These are phyloP conservation scores for Myripristis murdjan DNA, from an alignment of 2,797 vertebrate genomes.

Conservation along the genomic window DNA sequence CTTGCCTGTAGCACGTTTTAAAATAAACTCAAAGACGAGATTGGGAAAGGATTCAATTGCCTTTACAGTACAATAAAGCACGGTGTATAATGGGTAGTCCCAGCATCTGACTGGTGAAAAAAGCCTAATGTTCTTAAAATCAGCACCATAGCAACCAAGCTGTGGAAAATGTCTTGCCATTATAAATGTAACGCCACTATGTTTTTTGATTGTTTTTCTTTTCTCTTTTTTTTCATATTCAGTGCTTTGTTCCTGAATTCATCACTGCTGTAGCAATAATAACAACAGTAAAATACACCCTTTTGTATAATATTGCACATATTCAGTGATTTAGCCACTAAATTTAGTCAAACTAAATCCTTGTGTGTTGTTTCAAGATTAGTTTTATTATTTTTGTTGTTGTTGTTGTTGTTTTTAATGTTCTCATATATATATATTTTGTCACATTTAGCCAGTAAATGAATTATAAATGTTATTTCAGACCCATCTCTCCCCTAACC, in stretches of 20 bases:
- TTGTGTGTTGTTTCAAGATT: too few relatives aligned
- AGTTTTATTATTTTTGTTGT: too few relatives aligned
- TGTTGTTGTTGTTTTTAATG: too few relatives aligned
- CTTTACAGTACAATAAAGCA: constrained; percentile 56
- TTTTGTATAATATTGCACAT: background rate
- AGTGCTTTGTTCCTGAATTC: background rate
- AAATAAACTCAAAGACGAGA: constrained; percentile 46
- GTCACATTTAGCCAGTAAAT: background rate
- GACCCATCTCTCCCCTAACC: background rate
- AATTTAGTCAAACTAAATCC: too few relatives aligned
- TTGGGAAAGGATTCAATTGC: constrained; percentile 61
- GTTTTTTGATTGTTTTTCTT: constrained; percentile 9
- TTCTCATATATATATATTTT: too few relatives aligned
- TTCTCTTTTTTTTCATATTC: background rate
- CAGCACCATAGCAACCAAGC: constrained; percentile 76
- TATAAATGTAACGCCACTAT: constrained; percentile 55
- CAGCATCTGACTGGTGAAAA: constrained; percentile 72
- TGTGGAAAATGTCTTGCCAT: constrained; percentile 62
- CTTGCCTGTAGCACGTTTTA: constrained; percentile 30
- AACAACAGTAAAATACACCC: too few relatives aligned
- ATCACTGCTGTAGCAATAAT: background rate
- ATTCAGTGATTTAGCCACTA: background rate
- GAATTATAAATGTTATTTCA: background rate
- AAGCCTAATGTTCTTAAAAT: constrained; percentile 65
- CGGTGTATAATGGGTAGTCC: constrained; percentile 60